Conservation (phyloP, 2,113 vertebrate genomes). For the Callipepla squamata region DNA sequence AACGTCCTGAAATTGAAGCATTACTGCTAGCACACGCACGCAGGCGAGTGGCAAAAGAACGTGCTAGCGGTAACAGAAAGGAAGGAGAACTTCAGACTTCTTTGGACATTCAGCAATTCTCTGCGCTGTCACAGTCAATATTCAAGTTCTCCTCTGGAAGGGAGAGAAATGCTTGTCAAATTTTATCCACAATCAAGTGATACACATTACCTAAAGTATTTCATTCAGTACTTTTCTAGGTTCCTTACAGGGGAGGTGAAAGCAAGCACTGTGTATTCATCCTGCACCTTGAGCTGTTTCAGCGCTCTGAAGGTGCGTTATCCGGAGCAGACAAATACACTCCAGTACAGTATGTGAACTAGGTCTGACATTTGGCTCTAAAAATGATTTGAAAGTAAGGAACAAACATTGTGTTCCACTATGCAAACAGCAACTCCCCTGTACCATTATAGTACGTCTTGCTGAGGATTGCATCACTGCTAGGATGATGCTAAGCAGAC, state of each 20-base stretch:
- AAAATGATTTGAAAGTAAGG: neutral
- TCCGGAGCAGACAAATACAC: neutral
- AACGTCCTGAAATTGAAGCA: neutral
- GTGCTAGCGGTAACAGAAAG: neutral
- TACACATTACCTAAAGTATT: neutral
- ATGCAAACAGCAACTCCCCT: conserved; percentile 42
- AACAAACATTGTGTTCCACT: conserved; percentile 53
- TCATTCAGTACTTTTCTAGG: neutral
- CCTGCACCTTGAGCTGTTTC: neutral
- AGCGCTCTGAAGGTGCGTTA: neutral
- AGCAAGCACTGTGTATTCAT: neutral
- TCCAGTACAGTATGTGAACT: neutral
- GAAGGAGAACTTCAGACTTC: neutral
- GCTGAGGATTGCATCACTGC: conserved; percentile 48
- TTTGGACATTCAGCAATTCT: neutral
- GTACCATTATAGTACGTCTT: conserved; percentile 37
- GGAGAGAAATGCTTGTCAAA: neutral
- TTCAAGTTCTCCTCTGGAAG: neutral
- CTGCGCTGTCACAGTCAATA: neutral
- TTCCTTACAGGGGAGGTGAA: neutral
- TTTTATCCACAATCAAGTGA: neutral
- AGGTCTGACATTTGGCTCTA: neutral
- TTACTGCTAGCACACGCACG: neutral
- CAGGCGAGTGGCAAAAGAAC: neutral
- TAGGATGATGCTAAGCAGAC: conserved; percentile 24